Evolutionary conservation across 1,140 invertebrate genomes (phyloP).

Genomic region (Drosophila persimilis): DNA sequence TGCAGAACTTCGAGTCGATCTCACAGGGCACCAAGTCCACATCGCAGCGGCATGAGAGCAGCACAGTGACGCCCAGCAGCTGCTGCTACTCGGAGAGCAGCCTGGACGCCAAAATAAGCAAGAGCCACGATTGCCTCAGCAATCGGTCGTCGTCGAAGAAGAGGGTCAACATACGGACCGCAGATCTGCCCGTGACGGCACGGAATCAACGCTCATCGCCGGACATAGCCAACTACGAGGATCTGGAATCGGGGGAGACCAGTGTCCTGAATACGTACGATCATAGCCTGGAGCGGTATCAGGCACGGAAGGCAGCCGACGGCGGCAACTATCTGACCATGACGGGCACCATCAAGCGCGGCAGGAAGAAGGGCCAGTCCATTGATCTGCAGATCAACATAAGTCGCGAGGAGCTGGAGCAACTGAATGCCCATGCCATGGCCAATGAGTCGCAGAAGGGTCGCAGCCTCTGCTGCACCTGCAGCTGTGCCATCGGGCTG

Average conservation of each 20-base stretch:
- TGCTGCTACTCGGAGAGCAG: slow-evolving; percentile 82
- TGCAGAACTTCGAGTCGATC: slow-evolving; percentile 78
- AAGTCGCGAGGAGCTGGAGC: slow-evolving; percentile 87
- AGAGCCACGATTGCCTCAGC: slow-evolving; percentile 83
- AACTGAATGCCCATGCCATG: slow-evolving; percentile 86
- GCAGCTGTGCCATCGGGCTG: slow-evolving; percentile 85
- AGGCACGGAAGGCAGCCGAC: slow-evolving; percentile 83
- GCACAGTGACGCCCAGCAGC: slow-evolving; percentile 79
- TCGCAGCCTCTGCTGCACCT: slow-evolving; percentile 84
- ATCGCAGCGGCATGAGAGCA: slow-evolving; percentile 75
- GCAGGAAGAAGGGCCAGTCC: slow-evolving; percentile 89
- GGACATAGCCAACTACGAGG: slow-evolving; percentile 76
- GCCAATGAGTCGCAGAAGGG: slow-evolving; percentile 85
- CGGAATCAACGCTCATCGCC: slow-evolving; percentile 72
- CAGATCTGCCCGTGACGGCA: slow-evolving; percentile 55
- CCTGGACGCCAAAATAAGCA: slow-evolving; percentile 76
- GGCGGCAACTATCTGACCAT: slow-evolving; percentile 86
- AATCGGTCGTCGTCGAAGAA: slow-evolving; percentile 85
- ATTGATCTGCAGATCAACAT: slow-evolving; percentile 89
- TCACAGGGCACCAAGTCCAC: slow-evolving; percentile 75
- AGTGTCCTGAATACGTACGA: slow-evolving; percentile 84
- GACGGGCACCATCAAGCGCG: slow-evolving; percentile 89
- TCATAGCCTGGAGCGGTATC: slow-evolving; percentile 84
- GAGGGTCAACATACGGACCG: slow-evolving; percentile 85
- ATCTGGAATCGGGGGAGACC: slow-evolving; percentile 83